Evolutionary conservation across 2,888 invertebrate genomes (phyloP), one percentile per base, ranked within the genome.

Genomic region (Willowsia nigromaculata): DNA sequence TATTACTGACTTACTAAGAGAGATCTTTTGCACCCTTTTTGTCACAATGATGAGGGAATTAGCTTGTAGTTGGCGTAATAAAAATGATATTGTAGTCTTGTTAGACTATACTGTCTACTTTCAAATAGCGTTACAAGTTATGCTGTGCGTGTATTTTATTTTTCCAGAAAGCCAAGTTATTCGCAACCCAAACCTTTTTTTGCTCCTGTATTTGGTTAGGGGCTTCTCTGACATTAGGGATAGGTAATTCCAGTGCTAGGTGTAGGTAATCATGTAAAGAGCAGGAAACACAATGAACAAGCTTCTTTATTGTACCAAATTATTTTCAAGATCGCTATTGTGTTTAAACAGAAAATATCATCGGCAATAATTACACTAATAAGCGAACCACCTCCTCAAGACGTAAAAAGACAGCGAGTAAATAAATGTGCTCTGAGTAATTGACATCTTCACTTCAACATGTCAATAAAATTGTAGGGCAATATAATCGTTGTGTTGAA

Each of bases 281-380:
- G 86, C 81, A 80, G 86, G 86, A 87, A 87, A 81, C 81, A 68
- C 59, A 53, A 22, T 47, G 40, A 22, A 7, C 50, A 62, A 13
- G 27, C 5, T 56, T 50, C 78, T 85, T 80, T 80, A 15, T 30
- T 11, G 13, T 6, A 40, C 27, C 68, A 68, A 80, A 68, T 81
- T 87, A 80, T 56, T 81, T 71, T 87, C 71, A 87, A 80, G 86
- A 68, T 68, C 43, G 40, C 40, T 59, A n/a, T 71, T 71, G 74
- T 74, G 71, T 43, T 43, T 43, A 50, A 47, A 74, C 74, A 50
- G n/a, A 68, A 13, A 68, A 9, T n/a, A 37, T 37, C 33, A 84
- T 53, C 53, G 5, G 53, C 43, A 43, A 43, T 43, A 43, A 43
- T 43, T 13, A 43, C 13, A 43, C 43, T 43, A 43, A 43, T 13